Base-by-base conservation (phyloP, 2,797 vertebrate genomes). In the Triplophysa bombifrons region DNA sequence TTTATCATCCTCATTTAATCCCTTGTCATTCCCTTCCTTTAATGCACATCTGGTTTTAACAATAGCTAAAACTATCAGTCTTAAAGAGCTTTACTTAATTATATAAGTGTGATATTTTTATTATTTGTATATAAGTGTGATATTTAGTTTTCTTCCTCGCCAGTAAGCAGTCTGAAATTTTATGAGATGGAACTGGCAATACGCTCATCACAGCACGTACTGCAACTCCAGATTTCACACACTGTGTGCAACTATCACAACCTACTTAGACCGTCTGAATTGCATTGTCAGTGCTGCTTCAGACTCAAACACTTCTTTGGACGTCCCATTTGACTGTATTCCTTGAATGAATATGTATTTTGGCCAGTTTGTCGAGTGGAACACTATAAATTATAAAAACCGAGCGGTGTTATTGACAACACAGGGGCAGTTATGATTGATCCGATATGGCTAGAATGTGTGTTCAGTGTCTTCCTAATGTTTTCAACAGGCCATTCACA, bases 371-470 rank as follows among this genome's bases (percentile, higher is more conserved):
- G 85, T 76, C 44, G 27, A 38, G 63, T 82, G 80, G 76, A 86
- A 84, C 13, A 60, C 56, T 22, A 75, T 34, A 70, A 65, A 78
- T 64, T 73, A 75, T 71, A 87, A 81, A 87, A 86, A 86, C 66
- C 11, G 76, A 71, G 76, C 66, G 76, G 78, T 86, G 81, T 88
- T 85, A 88, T 44, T 58, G 41, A 82, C 89, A 87, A 86, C 72
- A 72, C 74, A 48, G 64, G 41, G 85, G 51, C 89, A 91, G 90
- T 88, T 93, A 90, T 91, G 87, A 92, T 93, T 91, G 83, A 89
- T 81, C 58, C 76, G 84, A 90, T 76, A 78, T 80, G 78, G 83
- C 74, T 72, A 77, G 84, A 74, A 81, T 55, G 56, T 83, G 72
- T 85, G 88, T 81, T 84, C 74, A 86, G 85, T 78, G 84, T 86